Percentiles rank a stretch among this genome's conserved stretches.
These are phyloP conservation scores for Zygaena filipendulae DNA, from an alignment of 2,888 invertebrate genomes.

Conservation along the genomic window DNA sequence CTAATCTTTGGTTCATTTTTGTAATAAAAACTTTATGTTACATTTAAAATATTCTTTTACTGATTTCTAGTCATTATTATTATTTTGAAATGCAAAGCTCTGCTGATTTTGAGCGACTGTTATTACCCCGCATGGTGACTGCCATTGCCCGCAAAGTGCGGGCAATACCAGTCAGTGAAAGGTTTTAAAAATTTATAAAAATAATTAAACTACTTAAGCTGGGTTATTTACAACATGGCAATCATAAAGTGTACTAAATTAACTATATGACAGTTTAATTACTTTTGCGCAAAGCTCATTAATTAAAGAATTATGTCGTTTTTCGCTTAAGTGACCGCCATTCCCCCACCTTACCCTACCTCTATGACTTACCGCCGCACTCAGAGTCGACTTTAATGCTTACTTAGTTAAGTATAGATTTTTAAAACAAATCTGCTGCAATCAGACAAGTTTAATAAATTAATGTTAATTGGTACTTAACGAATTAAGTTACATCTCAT, in stretches of 20 bases:
- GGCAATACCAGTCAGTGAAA: conserved; percentile 1
- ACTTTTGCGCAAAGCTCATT: not conserved
- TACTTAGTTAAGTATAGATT: too few relatives aligned
- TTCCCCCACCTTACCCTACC: not conserved
- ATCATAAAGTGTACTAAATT: conserved; percentile 1
- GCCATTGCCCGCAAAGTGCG: conserved; percentile 2
- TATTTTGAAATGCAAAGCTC: conserved; percentile 1
- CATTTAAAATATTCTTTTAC: conserved; percentile 1
- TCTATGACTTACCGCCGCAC: too few relatives aligned
- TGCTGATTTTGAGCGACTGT: conserved; percentile 1
- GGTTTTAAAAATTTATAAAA: conserved; percentile 1
- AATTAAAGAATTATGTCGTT: not conserved
- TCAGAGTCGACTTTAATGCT: too few relatives aligned
- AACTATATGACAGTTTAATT: not conserved
- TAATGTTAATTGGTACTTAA: too few relatives aligned
- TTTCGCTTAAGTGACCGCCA: conserved; percentile 1
- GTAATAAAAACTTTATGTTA: conserved; percentile 1
- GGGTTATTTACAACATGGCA: not conserved
- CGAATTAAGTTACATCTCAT: too few relatives aligned
- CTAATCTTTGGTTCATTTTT: not conserved
- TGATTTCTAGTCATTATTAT: conserved; percentile 1
- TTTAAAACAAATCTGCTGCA: too few relatives aligned
- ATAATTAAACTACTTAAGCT: not conserved
- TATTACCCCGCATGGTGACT: conserved; percentile 1
- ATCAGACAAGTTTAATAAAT: too few relatives aligned